A percentile compares a stretch with the other conserved stretches of the same genome.
phyloP scores from a whole-genome alignment of 2,113 vertebrate genomes.

The Tangachromis dhanisi region DNA sequence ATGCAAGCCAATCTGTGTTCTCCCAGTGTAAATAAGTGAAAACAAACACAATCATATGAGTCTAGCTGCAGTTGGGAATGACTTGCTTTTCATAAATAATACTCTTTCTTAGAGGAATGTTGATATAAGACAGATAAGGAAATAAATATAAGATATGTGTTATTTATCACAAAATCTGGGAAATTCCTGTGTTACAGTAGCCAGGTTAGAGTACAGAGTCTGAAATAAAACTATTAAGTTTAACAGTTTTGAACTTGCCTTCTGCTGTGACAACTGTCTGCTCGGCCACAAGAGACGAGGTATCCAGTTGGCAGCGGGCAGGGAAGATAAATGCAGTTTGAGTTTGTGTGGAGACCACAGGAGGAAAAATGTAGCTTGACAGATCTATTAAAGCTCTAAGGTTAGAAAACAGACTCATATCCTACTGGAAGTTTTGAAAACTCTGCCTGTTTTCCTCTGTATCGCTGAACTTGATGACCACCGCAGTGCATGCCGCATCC shows the following conservation, averaged over 20 bases:
- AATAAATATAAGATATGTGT: not conserved
- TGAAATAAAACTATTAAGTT: not conserved
- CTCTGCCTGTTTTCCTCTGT: not conserved
- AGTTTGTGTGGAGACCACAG: not conserved
- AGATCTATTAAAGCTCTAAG: not conserved
- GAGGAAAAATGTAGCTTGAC: not conserved
- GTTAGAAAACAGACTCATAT: not conserved
- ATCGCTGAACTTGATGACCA: not conserved
- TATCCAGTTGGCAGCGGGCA: not conserved
- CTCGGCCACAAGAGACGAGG: not conserved
- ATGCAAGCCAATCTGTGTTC: not conserved
- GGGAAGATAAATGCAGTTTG: not conserved
- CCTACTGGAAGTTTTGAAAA: not conserved
- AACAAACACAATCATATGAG: not conserved
- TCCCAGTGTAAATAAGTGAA: not conserved
- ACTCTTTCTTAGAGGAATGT: not conserved
- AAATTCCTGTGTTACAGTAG: not conserved
- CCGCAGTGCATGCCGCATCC: not conserved
- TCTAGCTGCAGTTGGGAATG: not conserved
- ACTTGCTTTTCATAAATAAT: not conserved
- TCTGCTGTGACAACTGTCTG: not conserved
- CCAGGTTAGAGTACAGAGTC: not conserved
- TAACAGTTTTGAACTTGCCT: not conserved
- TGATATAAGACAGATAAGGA: not conserved
- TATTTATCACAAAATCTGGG: not conserved